Conservation (phyloP, 2,797 vertebrate species). For the Sebastes itinus region DNA sequence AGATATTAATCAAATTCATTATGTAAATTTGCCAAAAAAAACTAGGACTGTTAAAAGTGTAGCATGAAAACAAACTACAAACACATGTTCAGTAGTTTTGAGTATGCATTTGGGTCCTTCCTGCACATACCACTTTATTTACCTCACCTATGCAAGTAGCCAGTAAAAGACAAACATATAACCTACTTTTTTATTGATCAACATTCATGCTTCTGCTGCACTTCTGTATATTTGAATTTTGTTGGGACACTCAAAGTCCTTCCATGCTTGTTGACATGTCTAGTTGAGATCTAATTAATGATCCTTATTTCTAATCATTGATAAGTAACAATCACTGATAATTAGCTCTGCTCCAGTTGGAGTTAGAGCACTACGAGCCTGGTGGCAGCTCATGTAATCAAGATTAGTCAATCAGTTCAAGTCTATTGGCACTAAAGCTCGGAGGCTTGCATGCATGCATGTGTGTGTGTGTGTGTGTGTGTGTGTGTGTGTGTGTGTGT, state of each 20-base stretch:
- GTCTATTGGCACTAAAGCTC: constrained; percentile 65
- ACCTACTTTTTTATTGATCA: background rate
- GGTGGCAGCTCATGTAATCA: constrained; percentile 64
- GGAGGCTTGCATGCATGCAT: constrained; percentile 39
- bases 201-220: background rate
- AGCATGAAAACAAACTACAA: background rate
- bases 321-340: constrained; percentile 64
- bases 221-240: background rate
- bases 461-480: constrained; percentile 19
- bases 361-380: constrained; percentile 48
- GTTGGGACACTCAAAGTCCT: constrained; percentile 1
- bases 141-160: background rate
- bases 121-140: background rate
- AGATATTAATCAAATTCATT: background rate
- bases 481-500: constrained; percentile 36
- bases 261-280: constrained; percentile 37
- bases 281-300: constrained; percentile 61
- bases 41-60: background rate
- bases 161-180: background rate
- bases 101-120: too few relatives aligned
- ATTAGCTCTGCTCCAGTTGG: constrained; percentile 63
- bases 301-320: constrained; percentile 64
- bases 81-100: background rate
- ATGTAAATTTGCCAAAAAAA: background rate
- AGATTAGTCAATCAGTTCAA: constrained; percentile 76